Base-by-base conservation (phyloP, 2,888 invertebrate genomes). In the Epinotia brunnichana region DNA sequence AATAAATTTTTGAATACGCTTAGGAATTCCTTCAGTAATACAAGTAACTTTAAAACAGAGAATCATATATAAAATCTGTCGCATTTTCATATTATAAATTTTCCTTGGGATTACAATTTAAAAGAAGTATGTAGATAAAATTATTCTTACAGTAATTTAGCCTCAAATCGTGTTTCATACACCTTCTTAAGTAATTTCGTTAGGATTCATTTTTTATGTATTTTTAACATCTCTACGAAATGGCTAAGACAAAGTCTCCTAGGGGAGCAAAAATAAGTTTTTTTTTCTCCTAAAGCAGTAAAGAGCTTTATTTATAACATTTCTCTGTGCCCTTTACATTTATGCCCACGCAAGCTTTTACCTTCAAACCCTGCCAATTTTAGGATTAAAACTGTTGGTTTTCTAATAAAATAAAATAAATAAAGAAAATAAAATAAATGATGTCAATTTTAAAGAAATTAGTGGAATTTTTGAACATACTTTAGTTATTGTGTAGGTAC, bases 301-400 rank as follows among this genome's bases (percentile, higher is more conserved):
- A n/a, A 61, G 15, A n/a, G 39, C 44, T 17, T 21, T 21, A 61
- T 24, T 44, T 61, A 57, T 15, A 19, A 41, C 41, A 57, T 39
- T 39, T 5, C 44, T 21, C 13, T 0, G 5, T 60, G 21, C 61
- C 44, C 44, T 61, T 61, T 41, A 61, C 41, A 41, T 61, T 21
- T 44, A 24, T 15, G 9, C 61, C 61, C 44, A 61, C 61, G 44
- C 61, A 48, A 48, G n/a, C 2, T 44, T 61, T 41, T 44, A 44
- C 61, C 44, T 41, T 19, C 44, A 44, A 17, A 24, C 15, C n/a
- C 48, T 48, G 15, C n/a, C 48, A 48, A n/a, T n/a, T n/a, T n/a
- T n/a, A n/a, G n/a, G n/a, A n/a, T n/a, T n/a, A n/a, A n/a, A n/a
- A n/a, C n/a, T n/a, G n/a, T n/a, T n/a, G n/a, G n/a, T n/a, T n/a